A percentile compares a stretch with the other conserved stretches of the same genome.
phyloP scores from a whole-genome alignment of 2,888 invertebrate species.

The Yponomeuta cagnagella region DNA sequence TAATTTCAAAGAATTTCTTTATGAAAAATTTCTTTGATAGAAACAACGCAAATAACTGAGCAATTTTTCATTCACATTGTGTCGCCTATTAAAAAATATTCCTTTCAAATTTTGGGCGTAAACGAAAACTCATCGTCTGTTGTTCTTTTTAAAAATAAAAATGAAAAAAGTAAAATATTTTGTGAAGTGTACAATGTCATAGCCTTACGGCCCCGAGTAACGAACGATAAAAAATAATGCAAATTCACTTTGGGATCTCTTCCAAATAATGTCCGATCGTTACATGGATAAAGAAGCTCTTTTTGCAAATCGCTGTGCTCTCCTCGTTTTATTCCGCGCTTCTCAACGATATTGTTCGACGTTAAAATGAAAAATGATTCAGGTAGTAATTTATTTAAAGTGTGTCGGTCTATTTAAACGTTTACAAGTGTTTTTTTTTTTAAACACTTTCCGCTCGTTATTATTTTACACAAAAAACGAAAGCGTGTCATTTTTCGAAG shows the following conservation, averaged over 20 bases:
- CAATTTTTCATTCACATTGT: conserved; percentile 50
- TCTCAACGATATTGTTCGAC: conserved; percentile 57
- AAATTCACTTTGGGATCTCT: conserved; percentile 49
- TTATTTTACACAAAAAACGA: not conserved
- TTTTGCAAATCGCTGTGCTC: conserved; percentile 60
- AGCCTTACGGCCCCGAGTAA: conserved; percentile 39
- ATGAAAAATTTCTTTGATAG: conserved; percentile 13
- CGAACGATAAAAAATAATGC: conserved; percentile 55
- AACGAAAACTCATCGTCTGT: conserved; percentile 49
- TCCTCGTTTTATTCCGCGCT: conserved; percentile 21
- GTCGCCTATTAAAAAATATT: conserved; percentile 36
- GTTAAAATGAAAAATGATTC: conserved; percentile 60
- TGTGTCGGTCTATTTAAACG: conserved; percentile 57
- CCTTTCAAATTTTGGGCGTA: conserved; percentile 39
- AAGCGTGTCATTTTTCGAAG: not conserved
- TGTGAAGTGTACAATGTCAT: conserved; percentile 53
- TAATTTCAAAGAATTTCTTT: not conserved
- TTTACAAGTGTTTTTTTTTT: conserved; percentile 30
- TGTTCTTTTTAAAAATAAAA: conserved; percentile 35
- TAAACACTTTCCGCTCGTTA: not conserved
- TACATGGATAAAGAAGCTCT: conserved; percentile 63
- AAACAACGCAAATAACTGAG: conserved; percentile 41
- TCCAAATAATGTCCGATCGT: conserved; percentile 59
- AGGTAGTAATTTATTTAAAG: conserved; percentile 60
- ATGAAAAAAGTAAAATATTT: conserved; percentile 37